Evolutionary conservation across 2,113 vertebrate genomes (phyloP), one percentile per base, ranked within the genome.

Genomic region (Nestor notabilis): DNA sequence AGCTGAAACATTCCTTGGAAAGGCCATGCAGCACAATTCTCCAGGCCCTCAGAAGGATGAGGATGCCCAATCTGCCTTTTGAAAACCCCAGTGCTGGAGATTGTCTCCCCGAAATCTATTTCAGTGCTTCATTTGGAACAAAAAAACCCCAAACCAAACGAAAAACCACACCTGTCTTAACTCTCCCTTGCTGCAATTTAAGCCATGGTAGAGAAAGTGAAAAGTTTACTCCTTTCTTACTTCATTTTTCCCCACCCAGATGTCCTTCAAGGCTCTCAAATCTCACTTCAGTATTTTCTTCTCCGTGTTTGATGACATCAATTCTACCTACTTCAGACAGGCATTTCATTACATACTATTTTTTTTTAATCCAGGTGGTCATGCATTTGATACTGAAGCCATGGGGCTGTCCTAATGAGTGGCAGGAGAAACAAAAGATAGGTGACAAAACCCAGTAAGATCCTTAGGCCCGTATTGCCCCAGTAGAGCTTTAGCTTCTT

Each of bases 21-120:
- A 79, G 31, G 23, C n/a, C 4, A 0, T 19, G 37, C 37, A 84
- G 31, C 50, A 49, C 1, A 0, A 0, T 63, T 87, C 6, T 11
- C 24, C 11, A 52, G 28, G 19, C 46, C 44, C 55, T 68, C 72
- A n/a, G 58, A 17, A 76, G 43, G 16, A 49, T 0, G 1, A 52
- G n/a, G n/a, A 43, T 46, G 60, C 19, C 28, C 74, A 44, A 37
- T 35, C 46, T 1, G 11, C 29, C 15, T 23, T 92, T 84, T 75
- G 69, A 95, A 95, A 79, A 4, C 3, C 33, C 6, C 29, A 27
- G 16, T 14, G n/a, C 35, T 66, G n/a, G 25, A 58, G 17, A 63
- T 63, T 10, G 12, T 81, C 35, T 74, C 65, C 23, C 43, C 89
- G 61, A 91, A 87, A 75, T 41, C 18, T 63, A 25, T 47, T 77